Base-by-base conservation (phyloP, 2,113 vertebrate genomes). In the Capricornis sumatraensis region DNA sequence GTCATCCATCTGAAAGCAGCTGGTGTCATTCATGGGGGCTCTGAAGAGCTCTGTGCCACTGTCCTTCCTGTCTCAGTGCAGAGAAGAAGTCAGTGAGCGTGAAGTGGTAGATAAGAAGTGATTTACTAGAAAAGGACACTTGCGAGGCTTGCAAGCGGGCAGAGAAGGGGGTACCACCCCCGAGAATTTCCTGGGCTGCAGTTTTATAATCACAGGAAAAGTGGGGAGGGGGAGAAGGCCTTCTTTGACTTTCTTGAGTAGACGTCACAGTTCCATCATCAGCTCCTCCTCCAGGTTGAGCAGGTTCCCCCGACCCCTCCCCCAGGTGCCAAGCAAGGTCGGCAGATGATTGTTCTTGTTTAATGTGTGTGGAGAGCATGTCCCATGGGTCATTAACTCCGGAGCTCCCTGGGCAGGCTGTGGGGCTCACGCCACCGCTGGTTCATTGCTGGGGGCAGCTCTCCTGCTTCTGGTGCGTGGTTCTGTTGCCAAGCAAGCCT, bases 1-100 rank as follows among this genome's bases (percentile, higher is more conserved):
- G 57, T 8, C 13, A 7, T 2, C 13, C 62, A 1, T 17, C 43
- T 23, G 67, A 23, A 71, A 71, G n/a, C 2, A 0, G 10, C n/a
- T 36, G 67, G n/a, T 40, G n/a, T 12, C n/a, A 12, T 71, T 71
- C 33, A 1, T 19, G n/a, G 67, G n/a, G 67, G 4, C n/a, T 12
- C 67, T 10, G n/a, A 40, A 13, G 67, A 71, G 67, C 67, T 23
- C 67, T 23, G 9, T n/a, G 1, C 62, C 8, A 10, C 64, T 9
- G 45, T 10, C 64, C 64, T 36, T 67, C 64, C 33, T 40, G 36
- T 40, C 67, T 74, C 67, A 25, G 67, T 23, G 21, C 36, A 40
- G 21, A 74, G 67, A 67, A 71, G 16, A 67, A 71, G 16, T 74
- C 67, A 74, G 67, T 25, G 21, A 74, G 36, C 11, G 10, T 0